Percentiles rank a stretch among this genome's conserved stretches.
Evolutionary conservation across 2,797 vertebrate species (phyloP).

Genomic region (Melanotaenia boesemani): DNA sequence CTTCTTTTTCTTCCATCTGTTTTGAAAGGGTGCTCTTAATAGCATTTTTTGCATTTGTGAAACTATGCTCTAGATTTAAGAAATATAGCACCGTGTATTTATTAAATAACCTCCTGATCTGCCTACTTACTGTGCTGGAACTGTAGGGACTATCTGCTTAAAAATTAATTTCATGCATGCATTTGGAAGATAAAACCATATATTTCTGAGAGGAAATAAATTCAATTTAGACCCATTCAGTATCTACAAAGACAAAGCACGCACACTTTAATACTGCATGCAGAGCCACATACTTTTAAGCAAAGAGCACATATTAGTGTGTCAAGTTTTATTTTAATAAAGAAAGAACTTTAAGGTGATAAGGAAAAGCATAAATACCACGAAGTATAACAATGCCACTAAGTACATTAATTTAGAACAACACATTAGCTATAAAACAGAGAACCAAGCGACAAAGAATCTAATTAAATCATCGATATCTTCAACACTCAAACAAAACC

Average conservation of each 20-base stretch:
- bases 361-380: neutral
- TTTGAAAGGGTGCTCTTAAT: neutral
- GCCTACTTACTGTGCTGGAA: conserved; percentile 37
- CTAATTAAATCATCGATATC: neutral
- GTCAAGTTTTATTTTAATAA: neutral
- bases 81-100: conserved; percentile 52
- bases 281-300: neutral
- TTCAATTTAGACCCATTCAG: conserved; percentile 6
- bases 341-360: neutral
- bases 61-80: conserved; percentile 23
- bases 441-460: neutral
- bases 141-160: conserved; percentile 27
- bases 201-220: conserved; percentile 24
- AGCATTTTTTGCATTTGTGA: conserved; percentile 20
- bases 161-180: conserved; percentile 28
- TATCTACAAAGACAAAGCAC: neutral
- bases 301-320: neutral
- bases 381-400: neutral
- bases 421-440: neutral
- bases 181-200: conserved; percentile 34
- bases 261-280: neutral
- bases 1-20: neutral
- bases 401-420: neutral
- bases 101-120: conserved; percentile 47
- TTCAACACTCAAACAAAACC: neutral